Evolutionary conservation across 2,888 invertebrate genomes (phyloP).

Genomic region (Morpho helenor): DNA sequence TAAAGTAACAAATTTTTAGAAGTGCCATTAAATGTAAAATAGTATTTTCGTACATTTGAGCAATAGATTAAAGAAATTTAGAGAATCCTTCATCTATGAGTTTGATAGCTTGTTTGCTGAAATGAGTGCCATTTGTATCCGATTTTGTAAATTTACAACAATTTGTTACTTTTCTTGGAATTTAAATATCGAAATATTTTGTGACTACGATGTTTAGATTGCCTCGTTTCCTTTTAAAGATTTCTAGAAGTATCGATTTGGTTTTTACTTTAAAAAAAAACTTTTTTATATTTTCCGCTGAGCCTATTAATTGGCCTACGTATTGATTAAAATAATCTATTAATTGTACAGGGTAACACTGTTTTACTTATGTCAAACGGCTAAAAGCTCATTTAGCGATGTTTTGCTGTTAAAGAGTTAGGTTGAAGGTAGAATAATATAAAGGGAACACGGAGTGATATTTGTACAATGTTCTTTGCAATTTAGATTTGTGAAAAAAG

Average conservation of each 20-base stretch:
- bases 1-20: conserved; percentile 48
- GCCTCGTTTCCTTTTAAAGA: no score
- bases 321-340: conserved; percentile 32
- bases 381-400: conserved; percentile 31
- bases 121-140: conserved; percentile 16
- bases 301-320: conserved; percentile 32
- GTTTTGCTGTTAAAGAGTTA: conserved; percentile 7
- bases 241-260: no score
- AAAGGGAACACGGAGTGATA: conserved; percentile 16
- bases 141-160: background rate
- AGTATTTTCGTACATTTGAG: conserved; percentile 67
- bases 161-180: background rate
- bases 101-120: conserved; percentile 5
- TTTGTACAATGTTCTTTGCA: conserved; percentile 2
- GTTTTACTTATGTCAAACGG: conserved; percentile 33
- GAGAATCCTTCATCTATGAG: conserved; percentile 19
- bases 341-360: conserved; percentile 67
- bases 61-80: conserved; percentile 44
- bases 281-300: no score
- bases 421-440: conserved; percentile 8
- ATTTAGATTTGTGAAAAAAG: background rate
- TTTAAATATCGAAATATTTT: background rate
- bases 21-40: conserved; percentile 68
- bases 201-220: no score
- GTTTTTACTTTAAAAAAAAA: no score